Percentiles rank a stretch among this genome's conserved stretches.
Conservation (phyloP, 2,888 invertebrate species). For the Agrotis exclamationis region DNA sequence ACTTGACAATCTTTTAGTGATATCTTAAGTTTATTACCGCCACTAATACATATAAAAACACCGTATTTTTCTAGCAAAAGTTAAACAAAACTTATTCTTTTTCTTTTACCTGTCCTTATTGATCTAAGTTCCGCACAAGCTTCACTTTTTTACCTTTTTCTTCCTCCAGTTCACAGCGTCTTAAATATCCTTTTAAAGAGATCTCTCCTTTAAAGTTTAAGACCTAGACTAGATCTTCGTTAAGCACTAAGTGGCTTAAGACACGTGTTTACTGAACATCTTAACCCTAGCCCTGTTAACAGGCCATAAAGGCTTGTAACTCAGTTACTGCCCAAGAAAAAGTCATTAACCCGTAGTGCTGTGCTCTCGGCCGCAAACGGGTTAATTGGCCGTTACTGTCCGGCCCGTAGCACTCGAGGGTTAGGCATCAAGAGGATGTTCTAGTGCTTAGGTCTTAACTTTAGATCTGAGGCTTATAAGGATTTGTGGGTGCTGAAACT, state of each 20-base stretch:
- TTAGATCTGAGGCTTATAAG: conserved; percentile 13
- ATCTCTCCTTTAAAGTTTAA: conserved; percentile 19
- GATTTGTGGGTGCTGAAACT: conserved; percentile 10
- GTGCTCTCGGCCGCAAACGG: conserved; percentile 38
- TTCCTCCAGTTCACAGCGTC: background rate
- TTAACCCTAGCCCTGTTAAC: conserved; percentile 49
- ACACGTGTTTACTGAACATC: conserved; percentile 44
- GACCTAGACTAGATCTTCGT: conserved; percentile 19
- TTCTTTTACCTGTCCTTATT: conserved; percentile 1
- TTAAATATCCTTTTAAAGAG: conserved; percentile 16
- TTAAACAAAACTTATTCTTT: conserved; percentile 11
- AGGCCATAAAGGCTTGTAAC: conserved; percentile 47
- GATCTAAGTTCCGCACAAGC: conserved; percentile 26
- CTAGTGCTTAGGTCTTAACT: conserved; percentile 38
- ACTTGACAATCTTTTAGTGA: background rate
- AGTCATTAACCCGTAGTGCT: conserved; percentile 58
- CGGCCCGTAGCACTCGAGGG: conserved; percentile 23
- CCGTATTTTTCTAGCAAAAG: background rate
- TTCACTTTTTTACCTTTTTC: conserved; percentile 16
- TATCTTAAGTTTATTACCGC: background rate
- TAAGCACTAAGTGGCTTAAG: conserved; percentile 36
- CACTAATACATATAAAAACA: background rate
- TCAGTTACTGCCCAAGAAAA: conserved; percentile 55
- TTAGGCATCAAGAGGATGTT: conserved; percentile 14
- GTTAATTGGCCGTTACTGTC: conserved; percentile 57